Percentiles rank a stretch among this genome's conserved stretches.
phyloP scores from a whole-genome alignment of 2,888 invertebrate species.

The Thymelicus lineola region DNA sequence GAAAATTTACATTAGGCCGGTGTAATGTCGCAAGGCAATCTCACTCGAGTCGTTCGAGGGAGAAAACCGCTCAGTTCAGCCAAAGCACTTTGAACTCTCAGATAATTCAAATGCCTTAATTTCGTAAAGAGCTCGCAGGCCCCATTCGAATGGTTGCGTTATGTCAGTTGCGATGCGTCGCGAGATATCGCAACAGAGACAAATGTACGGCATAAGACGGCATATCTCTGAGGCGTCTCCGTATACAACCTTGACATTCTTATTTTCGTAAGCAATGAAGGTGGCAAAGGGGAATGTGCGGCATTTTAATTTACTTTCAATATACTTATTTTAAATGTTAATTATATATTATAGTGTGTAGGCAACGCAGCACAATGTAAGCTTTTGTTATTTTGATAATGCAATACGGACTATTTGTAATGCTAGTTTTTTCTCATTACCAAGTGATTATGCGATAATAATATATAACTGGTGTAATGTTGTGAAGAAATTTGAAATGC shows the following conservation, averaged over 20 bases:
- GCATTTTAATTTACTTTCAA: constrained; percentile 34
- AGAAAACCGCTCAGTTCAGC: constrained; percentile 68
- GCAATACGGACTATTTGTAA: constrained; percentile 18
- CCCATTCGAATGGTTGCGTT: constrained; percentile 57
- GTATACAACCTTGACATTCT: constrained; percentile 69
- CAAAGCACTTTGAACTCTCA: constrained; percentile 58
- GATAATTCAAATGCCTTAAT: constrained; percentile 48
- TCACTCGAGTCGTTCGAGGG: constrained; percentile 77
- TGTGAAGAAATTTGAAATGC: neutral
- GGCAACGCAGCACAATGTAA: constrained; percentile 17
- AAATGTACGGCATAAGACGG: constrained; percentile 72
- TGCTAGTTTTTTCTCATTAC: constrained; percentile 14
- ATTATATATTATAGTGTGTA: constrained; percentile 25
- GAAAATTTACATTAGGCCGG: constrained; percentile 81
- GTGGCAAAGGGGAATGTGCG: constrained; percentile 38
- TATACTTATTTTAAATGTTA: no score
- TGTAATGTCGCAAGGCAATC: constrained; percentile 83
- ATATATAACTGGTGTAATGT: neutral
- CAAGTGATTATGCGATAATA: neutral
- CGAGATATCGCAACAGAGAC: constrained; percentile 75
- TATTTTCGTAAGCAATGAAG: constrained; percentile 57
- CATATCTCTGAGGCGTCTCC: constrained; percentile 64
- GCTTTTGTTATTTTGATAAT: constrained; percentile 31
- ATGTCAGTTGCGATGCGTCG: constrained; percentile 72
- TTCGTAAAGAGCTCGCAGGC: constrained; percentile 50